A percentile compares a stretch with the other conserved stretches of the same genome.
Conservation (phyloP, 2,888 invertebrate genomes). For the Melanostoma mellinum region DNA sequence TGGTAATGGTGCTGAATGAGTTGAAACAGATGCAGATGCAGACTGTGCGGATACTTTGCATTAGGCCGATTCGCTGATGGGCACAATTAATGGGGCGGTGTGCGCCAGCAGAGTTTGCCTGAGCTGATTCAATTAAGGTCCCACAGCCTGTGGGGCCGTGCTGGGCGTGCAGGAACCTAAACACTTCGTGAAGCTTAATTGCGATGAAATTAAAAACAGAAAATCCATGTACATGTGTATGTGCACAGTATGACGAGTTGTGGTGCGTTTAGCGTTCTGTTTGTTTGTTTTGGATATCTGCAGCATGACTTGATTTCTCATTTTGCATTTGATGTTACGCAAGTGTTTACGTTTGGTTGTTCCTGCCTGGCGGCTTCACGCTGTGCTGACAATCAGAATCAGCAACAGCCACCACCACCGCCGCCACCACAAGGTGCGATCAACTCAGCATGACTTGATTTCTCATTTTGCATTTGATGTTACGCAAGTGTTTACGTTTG, state of each 20-base stretch:
- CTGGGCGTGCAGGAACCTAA: constrained; percentile 9
- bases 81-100: constrained; percentile 68
- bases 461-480: constrained; percentile 34
- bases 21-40: constrained; percentile 55
- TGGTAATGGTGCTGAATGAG: constrained; percentile 43
- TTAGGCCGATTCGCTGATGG: constrained; percentile 62
- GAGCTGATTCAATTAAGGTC: constrained; percentile 65
- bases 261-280: constrained; percentile 14
- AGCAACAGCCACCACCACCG: background rate
- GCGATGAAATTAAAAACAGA: constrained; percentile 38
- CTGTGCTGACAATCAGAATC: constrained; percentile 37
- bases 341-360: constrained; percentile 56
- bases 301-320: constrained; percentile 31
- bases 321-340: constrained; percentile 54
- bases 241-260: constrained; percentile 5
- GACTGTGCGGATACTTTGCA: constrained; percentile 26
- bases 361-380: constrained; percentile 48
- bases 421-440: too few species aligned
- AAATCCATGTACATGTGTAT: constrained; percentile 11
- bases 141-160: constrained; percentile 20
- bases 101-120: constrained; percentile 45
- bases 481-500: constrained; percentile 66
- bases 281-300: constrained; percentile 21
- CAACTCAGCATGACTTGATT: constrained; percentile 37
- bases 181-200: constrained; percentile 53